Evolutionary conservation across 2,888 invertebrate genomes (phyloP).

Genomic region (Ctena decussata): DNA sequence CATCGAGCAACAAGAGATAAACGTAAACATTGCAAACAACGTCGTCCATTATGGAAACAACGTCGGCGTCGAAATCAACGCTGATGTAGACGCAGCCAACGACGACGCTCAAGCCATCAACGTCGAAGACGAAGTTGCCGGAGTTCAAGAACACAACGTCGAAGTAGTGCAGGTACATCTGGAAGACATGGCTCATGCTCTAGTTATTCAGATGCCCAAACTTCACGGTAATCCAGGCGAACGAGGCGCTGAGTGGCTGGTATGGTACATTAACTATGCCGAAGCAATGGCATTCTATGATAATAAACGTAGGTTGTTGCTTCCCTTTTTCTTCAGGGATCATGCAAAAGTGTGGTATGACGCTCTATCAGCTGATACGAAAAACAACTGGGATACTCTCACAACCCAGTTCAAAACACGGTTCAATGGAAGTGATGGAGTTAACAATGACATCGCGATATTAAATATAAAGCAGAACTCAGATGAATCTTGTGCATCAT

Average conservation of each 20-base stretch:
- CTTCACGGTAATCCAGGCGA: neutral
- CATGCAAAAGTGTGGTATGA: conserved; percentile 30
- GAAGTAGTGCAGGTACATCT: too few relatives aligned
- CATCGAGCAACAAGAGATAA: too few relatives aligned
- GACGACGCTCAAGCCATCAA: too few relatives aligned
- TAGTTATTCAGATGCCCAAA: neutral
- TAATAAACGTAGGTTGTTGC: neutral
- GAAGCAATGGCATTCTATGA: neutral
- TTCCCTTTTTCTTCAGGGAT: conserved; percentile 12
- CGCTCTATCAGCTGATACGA: neutral
- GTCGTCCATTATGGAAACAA: too few relatives aligned
- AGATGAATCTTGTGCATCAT: neutral
- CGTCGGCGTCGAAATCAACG: too few relatives aligned
- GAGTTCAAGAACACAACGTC: too few relatives aligned
- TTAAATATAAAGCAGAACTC: neutral
- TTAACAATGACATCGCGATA: neutral
- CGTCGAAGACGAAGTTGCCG: too few relatives aligned
- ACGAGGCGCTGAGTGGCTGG: neutral
- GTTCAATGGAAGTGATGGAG: conserved; percentile 23
- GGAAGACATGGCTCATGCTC: neutral
- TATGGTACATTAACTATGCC: neutral
- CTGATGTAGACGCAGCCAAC: too few relatives aligned
- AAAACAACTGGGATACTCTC: neutral
- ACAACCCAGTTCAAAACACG: neutral
- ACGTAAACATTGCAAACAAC: too few relatives aligned